phyloP scores from a whole-genome alignment of 2,797 vertebrate genomes.

The Acanthornis magna region DNA sequence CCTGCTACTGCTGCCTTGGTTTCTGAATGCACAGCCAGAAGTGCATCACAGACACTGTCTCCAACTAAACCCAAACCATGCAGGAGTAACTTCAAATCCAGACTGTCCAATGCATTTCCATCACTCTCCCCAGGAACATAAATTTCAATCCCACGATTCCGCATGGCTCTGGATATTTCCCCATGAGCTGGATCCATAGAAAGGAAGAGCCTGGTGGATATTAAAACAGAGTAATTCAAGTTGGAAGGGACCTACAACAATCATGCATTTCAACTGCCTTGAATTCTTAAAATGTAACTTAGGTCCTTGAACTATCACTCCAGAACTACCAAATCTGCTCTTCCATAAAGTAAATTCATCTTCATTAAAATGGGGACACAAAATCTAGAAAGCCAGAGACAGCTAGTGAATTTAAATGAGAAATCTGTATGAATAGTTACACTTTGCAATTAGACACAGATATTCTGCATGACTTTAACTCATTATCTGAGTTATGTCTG shows the following conservation, averaged over 20 bases:
- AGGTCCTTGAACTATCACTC: neutral
- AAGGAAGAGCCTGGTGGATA: conserved; percentile 85
- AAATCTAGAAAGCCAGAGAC: neutral
- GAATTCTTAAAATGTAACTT: neutral
- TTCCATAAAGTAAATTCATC: neutral
- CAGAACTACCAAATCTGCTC: neutral
- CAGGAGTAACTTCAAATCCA: conserved; percentile 89
- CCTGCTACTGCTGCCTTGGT: conserved; percentile 83
- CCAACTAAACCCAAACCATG: conserved; percentile 87
- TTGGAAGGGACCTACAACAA: neutral
- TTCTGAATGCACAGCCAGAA: conserved; percentile 84
- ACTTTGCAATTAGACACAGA: neutral
- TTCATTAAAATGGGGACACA: neutral
- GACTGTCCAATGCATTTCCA: conserved; percentile 75
- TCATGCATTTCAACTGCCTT: neutral
- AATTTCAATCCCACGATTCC: conserved; percentile 94
- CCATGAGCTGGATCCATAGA: conserved; percentile 94
- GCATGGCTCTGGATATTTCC: conserved; percentile 97
- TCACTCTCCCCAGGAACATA: conserved; percentile 87
- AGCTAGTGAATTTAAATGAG: neutral
- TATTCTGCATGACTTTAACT: neutral
- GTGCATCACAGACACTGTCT: conserved; percentile 84
- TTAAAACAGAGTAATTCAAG: neutral
- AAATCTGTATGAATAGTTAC: neutral
- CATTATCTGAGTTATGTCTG: neutral